phyloP scores from a whole-genome alignment of 1,140 invertebrate genomes.

The Marisa cornuarietis region DNA sequence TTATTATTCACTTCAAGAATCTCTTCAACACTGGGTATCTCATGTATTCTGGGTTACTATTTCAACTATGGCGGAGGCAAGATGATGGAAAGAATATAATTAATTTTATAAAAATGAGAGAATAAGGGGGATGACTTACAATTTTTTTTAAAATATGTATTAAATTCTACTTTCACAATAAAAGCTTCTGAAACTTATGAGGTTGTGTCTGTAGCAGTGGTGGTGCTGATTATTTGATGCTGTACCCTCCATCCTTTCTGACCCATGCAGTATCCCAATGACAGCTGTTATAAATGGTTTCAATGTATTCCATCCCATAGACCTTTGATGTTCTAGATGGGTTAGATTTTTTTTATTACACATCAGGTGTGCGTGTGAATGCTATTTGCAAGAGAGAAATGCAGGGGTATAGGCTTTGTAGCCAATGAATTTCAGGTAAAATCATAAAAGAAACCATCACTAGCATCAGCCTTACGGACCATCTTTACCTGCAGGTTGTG shows the following conservation, averaged over 20 bases:
- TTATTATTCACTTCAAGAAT: too few relatives aligned
- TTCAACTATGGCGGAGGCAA: neutral
- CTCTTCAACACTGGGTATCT: too few relatives aligned
- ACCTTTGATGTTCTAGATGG: neutral
- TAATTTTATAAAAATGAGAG: neutral
- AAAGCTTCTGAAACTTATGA: neutral
- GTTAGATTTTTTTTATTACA: neutral
- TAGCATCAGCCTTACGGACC: neutral
- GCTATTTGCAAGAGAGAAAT: neutral
- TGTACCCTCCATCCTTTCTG: neutral
- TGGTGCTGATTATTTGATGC: neutral
- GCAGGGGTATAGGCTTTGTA: neutral
- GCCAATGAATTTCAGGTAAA: neutral
- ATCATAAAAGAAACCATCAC: neutral
- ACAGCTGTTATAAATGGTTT: neutral
- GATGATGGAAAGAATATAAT: neutral
- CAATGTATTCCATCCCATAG: neutral
- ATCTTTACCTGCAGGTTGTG: conserved; percentile 42
- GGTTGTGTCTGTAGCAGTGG: too few relatives aligned
- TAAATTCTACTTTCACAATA: neutral
- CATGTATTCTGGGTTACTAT: neutral
- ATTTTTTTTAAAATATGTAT: neutral
- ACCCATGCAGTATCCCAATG: neutral
- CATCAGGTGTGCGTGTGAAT: neutral
- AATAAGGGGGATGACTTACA: neutral